Evolutionary conservation across 2,888 invertebrate genomes (phyloP), one percentile per base, ranked within the genome.

Genomic region (Eupithecia inturbata): DNA sequence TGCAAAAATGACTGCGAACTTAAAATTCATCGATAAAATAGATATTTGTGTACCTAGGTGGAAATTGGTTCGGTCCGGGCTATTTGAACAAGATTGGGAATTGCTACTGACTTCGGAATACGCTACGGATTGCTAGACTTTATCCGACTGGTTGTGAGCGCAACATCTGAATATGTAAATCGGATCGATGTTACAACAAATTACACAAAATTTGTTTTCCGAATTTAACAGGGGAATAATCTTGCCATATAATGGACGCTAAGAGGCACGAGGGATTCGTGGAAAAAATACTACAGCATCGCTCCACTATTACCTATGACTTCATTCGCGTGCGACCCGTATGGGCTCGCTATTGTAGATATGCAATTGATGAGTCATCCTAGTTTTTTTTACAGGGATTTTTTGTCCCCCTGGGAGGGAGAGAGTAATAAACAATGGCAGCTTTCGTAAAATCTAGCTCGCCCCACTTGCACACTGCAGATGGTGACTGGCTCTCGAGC

Each of bases 81-180:
- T 57, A 66, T 71, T 71, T 28, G 49, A 66, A 71, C 71, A 57
- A 70, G 63, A 71, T 39, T 66, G 2, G 63, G 57, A 53, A 39
- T 71, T 71, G 57, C 53, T 19, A 22, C 49, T 49, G 36, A 62
- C 62, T 62, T 19, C 19, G 62, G 31, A 62, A 62, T 62, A 62
- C 7, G 31, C 62, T 10, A 31, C 62, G 31, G 19, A 31, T 62
- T 31, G 31, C 53, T 36, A 49, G 26, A 70, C 64, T 36, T 63
- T 63, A 64, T 70, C 31, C 31, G 26, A 45, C 70, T 45, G 70
- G 12, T 3, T n/a, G 41, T 62, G 69, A 41, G 22, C 60, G 9
- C 62, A 62, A 31, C 19, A 33, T 62, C 28, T 31, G 62, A 62
- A 62, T 62, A 62, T 62, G 62, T 19, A 31, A 62, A 62, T 62